These are phyloP conservation scores for Chironomus striatipennis DNA, from an alignment of 1,140 invertebrate species.

Conservation along the genomic window DNA sequence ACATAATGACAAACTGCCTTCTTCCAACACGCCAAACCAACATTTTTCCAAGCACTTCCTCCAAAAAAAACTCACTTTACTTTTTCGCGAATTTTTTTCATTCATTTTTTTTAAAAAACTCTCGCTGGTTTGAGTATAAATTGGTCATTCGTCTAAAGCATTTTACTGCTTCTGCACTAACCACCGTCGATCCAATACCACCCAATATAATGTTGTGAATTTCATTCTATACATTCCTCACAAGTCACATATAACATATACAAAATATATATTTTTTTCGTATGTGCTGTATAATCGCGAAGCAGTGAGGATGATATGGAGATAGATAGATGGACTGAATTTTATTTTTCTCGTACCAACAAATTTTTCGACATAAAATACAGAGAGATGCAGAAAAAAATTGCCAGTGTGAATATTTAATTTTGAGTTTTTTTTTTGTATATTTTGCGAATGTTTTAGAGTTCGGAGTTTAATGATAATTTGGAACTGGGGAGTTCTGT, in stretches of 20 bases:
- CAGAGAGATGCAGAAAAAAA: background rate
- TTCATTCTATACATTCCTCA: background rate
- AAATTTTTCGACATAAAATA: background rate
- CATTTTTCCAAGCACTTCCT: no score
- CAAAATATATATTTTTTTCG: background rate
- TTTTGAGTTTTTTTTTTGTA: background rate
- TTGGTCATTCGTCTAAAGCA: background rate
- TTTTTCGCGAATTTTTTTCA: no score
- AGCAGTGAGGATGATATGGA: background rate
- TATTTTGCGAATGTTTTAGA: no score
- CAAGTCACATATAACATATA: background rate
- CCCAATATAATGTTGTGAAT: background rate
- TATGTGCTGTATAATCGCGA: background rate
- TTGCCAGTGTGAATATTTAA: constrained; percentile 8
- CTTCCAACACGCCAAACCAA: no score
- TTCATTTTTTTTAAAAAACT: no score
- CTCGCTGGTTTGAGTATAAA: background rate
- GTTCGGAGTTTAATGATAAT: no score
- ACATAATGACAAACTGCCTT: no score
- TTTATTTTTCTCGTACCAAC: background rate
- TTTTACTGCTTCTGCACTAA: background rate
- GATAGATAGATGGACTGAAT: background rate
- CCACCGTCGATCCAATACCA: background rate
- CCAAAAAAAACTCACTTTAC: no score
- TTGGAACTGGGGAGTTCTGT: no score